Percentiles rank a stretch among this genome's conserved stretches.
These are phyloP conservation scores for Zaprionus camerounensis DNA, from an alignment of 1,140 invertebrate species.

Conservation along the genomic window DNA sequence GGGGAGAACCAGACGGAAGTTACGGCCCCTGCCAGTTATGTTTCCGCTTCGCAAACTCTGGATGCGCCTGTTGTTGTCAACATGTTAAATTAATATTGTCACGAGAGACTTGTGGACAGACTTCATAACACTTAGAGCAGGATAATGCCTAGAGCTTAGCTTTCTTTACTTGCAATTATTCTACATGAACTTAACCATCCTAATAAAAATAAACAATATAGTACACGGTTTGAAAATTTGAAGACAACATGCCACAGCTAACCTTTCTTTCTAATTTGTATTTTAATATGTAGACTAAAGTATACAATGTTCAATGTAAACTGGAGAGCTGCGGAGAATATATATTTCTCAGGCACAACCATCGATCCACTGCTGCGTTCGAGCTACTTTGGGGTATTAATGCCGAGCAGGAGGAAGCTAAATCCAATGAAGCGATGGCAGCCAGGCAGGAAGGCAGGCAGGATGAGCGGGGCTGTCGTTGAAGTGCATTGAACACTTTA, in stretches of 20 bases:
- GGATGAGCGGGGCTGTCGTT: conserved; percentile 4
- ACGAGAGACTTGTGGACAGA: not conserved
- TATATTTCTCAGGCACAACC: not conserved
- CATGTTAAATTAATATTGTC: conserved; percentile 14
- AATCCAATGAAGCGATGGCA: conserved; percentile 21
- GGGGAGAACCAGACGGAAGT: conserved; percentile 13
- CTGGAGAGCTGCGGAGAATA: not conserved
- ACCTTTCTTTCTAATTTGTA: not conserved
- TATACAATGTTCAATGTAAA: not conserved
- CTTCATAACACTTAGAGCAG: not conserved
- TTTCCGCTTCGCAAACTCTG: conserved; percentile 8
- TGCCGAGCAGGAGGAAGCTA: not conserved
- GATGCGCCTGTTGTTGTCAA: conserved; percentile 2
- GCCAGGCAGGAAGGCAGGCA: not conserved
- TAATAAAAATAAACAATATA: too few relatives aligned
- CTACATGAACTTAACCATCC: not conserved
- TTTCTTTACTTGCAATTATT: not conserved
- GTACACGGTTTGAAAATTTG: not conserved
- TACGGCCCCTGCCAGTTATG: conserved; percentile 11
- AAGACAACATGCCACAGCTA: not conserved
- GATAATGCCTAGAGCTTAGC: not conserved
- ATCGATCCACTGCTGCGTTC: not conserved
- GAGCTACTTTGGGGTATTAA: not conserved
- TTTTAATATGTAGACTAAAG: not conserved
- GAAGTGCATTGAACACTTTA: conserved; percentile 62